These are phyloP conservation scores for Anthonomus grandis DNA, from an alignment of 1,140 invertebrate genomes.

Conservation along the genomic window DNA sequence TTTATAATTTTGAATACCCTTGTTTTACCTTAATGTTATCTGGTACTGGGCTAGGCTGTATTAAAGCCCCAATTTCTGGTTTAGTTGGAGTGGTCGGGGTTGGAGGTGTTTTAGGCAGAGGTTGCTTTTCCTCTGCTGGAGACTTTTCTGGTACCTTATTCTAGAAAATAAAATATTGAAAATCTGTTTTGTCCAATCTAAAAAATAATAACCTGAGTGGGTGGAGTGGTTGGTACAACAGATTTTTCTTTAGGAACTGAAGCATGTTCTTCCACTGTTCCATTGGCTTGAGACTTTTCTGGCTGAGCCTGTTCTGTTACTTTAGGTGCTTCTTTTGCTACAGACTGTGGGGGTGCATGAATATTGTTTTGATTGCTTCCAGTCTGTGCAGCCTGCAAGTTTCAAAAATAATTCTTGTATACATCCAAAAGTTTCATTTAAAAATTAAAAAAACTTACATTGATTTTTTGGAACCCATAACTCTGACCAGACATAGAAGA, in stretches of 20 bases:
- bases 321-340: not conserved
- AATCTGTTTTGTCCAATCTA: not conserved
- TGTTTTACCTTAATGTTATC: not conserved
- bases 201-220: slow-evolving; percentile 17
- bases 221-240: not conserved
- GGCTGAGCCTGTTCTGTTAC: slow-evolving; percentile 2
- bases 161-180: too few species aligned
- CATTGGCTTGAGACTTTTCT: slow-evolving; percentile 36
- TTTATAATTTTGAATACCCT: too few species aligned
- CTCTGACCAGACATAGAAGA: slow-evolving; percentile 27
- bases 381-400: too few species aligned
- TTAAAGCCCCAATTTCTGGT: not conserved
- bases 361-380: too few species aligned
- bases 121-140: too few species aligned
- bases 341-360: too few species aligned
- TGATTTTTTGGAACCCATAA: slow-evolving; percentile 28
- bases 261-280: slow-evolving; percentile 12
- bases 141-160: too few species aligned
- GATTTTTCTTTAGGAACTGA: slow-evolving; percentile 21
- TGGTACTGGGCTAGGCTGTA: not conserved
- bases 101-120: not conserved
- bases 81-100: not conserved
- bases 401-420: too few species aligned
- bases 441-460: slow-evolving; percentile 24
- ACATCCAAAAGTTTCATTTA: too few species aligned